Conservation (phyloP, 2,113 vertebrate species). For the Platysteira castanea region DNA sequence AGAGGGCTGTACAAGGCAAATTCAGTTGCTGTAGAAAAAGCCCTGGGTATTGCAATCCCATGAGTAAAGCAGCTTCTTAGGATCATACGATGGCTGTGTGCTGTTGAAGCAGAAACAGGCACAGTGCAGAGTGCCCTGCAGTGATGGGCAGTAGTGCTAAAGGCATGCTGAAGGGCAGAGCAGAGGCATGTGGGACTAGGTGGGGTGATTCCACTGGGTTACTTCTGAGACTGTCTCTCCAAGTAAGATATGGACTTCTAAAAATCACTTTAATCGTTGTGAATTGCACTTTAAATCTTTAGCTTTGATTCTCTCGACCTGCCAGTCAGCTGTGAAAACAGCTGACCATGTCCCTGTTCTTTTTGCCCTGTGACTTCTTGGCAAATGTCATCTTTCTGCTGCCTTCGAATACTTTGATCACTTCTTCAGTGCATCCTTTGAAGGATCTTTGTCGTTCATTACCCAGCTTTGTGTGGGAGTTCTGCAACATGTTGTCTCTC, state of each 20-base stretch:
- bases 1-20: background rate
- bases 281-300: background rate
- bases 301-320: background rate
- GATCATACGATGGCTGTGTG: fast-evolving
- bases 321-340: background rate
- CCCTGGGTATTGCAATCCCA: background rate
- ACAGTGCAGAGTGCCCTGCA: background rate
- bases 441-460: conserved; percentile 3
- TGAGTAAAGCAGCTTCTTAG: background rate
- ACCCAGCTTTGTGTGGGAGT: background rate
- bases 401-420: background rate
- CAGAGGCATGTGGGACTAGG: background rate
- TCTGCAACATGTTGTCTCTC: conserved; percentile 21
- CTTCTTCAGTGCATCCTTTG: background rate
- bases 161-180: background rate
- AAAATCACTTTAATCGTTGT: background rate
- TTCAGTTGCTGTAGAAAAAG: background rate
- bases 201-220: background rate
- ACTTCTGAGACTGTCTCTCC: background rate
- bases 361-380: background rate
- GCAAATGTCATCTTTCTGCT: background rate
- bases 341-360: background rate
- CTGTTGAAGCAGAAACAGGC: background rate
- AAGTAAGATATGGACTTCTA: background rate
- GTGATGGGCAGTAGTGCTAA: background rate